Evolutionary conservation across 2,797 vertebrate genomes (phyloP).

Genomic region (Nyctalus aviator): DNA sequence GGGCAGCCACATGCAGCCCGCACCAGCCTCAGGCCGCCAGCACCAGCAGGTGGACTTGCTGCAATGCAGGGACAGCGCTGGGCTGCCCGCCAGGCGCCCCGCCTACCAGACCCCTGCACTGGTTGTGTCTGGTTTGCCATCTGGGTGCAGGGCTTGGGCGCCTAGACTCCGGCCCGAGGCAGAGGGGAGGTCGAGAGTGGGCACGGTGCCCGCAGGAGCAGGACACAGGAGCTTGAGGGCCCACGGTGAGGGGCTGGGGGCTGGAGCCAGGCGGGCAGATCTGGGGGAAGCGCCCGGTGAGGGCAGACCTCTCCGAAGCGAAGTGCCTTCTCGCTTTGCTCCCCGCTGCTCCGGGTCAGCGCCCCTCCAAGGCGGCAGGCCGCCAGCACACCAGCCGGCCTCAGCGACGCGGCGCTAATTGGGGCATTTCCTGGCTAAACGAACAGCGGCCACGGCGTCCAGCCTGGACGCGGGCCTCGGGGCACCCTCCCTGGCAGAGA

Average conservation of each 20-base stretch:
- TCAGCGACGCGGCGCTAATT: background rate
- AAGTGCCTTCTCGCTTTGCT: background rate
- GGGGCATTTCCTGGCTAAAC: background rate
- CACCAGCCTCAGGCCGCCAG: background rate
- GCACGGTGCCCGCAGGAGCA: too few species aligned
- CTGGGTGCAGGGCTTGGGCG: background rate
- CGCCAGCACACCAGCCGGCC: background rate
- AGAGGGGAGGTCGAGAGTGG: background rate
- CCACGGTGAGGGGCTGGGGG: background rate
- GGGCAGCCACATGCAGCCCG: background rate
- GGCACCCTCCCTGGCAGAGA: background rate
- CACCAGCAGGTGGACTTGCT: background rate
- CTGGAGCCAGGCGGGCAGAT: background rate
- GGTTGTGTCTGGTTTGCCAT: fast-evolving
- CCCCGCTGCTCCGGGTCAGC: background rate
- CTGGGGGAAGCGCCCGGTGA: background rate
- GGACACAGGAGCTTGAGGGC: background rate
- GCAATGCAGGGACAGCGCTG: fast-evolving
- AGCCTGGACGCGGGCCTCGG: background rate
- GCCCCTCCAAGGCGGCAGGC: background rate
- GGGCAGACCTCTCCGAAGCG: background rate
- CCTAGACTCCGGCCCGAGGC: background rate
- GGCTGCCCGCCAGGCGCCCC: background rate
- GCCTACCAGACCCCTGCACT: background rate
- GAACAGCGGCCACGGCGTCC: background rate